Evolutionary conservation across 2,113 vertebrate genomes (phyloP).

Genomic region (Cinclus cinclus): DNA sequence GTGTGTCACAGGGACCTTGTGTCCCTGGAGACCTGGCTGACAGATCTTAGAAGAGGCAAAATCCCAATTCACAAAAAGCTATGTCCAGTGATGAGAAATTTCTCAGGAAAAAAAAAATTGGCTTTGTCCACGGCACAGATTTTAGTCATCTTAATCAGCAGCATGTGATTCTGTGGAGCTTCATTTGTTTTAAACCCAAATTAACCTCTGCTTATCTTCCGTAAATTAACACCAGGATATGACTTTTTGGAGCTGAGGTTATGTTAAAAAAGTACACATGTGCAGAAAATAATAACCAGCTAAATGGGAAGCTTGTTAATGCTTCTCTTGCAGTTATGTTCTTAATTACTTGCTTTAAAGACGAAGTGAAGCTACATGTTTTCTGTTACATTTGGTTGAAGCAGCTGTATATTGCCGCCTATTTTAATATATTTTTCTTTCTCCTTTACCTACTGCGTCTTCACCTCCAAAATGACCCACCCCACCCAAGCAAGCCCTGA

Average conservation of each 20-base stretch:
- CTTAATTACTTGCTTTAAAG: background rate
- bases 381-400: background rate
- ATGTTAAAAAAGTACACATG: background rate
- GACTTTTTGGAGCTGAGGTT: background rate
- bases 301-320: background rate
- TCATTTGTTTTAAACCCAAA: slow-evolving; percentile 36
- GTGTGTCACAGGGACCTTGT: background rate
- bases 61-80: background rate
- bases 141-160: background rate
- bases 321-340: background rate
- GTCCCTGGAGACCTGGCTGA: background rate
- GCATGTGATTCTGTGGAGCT: background rate
- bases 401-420: background rate
- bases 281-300: background rate
- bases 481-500: background rate
- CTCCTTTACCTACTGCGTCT: background rate
- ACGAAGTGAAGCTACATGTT: background rate
- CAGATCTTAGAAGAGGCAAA: background rate
- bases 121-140: background rate
- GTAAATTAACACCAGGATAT: background rate
- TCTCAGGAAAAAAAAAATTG: background rate
- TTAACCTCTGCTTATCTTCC: slow-evolving; percentile 10
- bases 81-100: background rate
- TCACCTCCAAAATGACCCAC: background rate
- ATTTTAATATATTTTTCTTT: background rate